Percentiles rank a stretch among this genome's conserved stretches.
These are phyloP conservation scores for Agrenia bidenticulata DNA, from an alignment of 2,888 invertebrate species.

Conservation along the genomic window DNA sequence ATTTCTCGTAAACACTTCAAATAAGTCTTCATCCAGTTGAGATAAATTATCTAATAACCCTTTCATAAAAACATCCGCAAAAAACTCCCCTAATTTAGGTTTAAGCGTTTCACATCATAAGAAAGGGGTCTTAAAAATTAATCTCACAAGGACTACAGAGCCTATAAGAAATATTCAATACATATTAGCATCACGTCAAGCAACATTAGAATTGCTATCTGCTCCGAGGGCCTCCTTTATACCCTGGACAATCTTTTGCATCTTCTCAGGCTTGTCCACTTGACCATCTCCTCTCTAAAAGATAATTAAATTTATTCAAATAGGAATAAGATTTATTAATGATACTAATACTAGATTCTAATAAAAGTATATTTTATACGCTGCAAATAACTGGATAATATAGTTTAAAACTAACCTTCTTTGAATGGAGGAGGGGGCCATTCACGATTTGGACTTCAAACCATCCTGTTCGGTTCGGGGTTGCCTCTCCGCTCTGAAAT, in stretches of 20 bases:
- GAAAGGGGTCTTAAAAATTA: neutral
- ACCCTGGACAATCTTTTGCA: conserved; percentile 31
- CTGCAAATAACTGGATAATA: neutral
- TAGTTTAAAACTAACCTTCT: conserved; percentile 30
- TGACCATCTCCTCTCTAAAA: conserved; percentile 37
- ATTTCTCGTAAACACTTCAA: no score
- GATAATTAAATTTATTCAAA: neutral
- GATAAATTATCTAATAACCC: no score
- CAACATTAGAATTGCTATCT: no score
- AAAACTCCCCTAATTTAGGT: conserved; percentile 17
- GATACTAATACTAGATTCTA: no score
- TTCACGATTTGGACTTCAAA: conserved; percentile 41
- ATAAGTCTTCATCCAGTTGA: no score
- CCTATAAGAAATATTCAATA: no score
- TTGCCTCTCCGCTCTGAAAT: conserved; percentile 37
- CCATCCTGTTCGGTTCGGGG: conserved; percentile 37
- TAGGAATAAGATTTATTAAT: no score
- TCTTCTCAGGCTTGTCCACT: conserved; percentile 38
- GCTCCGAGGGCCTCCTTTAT: conserved; percentile 16
- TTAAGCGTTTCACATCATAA: conserved; percentile 24
- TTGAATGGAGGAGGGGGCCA: conserved; percentile 41
- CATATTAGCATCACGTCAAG: no score
- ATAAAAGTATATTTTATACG: no score
- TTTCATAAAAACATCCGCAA: conserved; percentile 18
- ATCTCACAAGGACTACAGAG: no score